Evolutionary conservation across 2,797 vertebrate genomes (phyloP).

Genomic region (Columba guinea): DNA sequence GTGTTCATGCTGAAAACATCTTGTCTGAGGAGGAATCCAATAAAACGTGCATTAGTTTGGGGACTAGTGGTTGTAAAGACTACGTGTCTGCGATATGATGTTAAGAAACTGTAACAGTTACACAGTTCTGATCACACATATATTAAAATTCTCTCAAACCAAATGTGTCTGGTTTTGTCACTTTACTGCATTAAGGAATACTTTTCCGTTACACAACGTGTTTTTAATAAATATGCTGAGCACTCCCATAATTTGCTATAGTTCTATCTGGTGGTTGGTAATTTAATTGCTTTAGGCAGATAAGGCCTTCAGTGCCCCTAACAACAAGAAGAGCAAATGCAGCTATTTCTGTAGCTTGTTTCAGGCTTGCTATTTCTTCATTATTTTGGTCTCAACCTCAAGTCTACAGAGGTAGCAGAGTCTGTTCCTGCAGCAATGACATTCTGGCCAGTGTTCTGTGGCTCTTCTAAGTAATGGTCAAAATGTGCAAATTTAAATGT

Average conservation of each 20-base stretch:
- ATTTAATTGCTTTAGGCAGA: background rate
- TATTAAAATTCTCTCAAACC: conserved; percentile 11
- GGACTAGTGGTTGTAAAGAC: background rate
- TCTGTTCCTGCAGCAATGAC: background rate
- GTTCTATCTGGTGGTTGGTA: background rate
- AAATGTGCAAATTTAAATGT: background rate
- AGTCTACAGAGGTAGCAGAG: background rate
- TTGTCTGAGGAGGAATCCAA: background rate
- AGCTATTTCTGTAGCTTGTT: background rate
- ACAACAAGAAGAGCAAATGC: background rate
- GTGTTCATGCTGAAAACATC: background rate
- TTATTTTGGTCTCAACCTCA: background rate
- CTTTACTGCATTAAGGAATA: background rate
- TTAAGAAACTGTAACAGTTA: background rate
- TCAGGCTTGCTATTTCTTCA: background rate
- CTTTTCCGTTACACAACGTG: rapidly evolving
- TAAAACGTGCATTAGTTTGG: rapidly evolving
- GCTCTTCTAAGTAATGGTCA: background rate
- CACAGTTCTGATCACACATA: rapidly evolving
- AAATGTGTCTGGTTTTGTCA: background rate
- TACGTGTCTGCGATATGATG: rapidly evolving
- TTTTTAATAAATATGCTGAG: background rate
- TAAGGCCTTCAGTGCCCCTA: background rate
- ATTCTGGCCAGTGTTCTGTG: background rate
- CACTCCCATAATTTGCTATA: rapidly evolving